phyloP scores from a whole-genome alignment of 2,888 invertebrate species.

The Chymomyza amoena region DNA sequence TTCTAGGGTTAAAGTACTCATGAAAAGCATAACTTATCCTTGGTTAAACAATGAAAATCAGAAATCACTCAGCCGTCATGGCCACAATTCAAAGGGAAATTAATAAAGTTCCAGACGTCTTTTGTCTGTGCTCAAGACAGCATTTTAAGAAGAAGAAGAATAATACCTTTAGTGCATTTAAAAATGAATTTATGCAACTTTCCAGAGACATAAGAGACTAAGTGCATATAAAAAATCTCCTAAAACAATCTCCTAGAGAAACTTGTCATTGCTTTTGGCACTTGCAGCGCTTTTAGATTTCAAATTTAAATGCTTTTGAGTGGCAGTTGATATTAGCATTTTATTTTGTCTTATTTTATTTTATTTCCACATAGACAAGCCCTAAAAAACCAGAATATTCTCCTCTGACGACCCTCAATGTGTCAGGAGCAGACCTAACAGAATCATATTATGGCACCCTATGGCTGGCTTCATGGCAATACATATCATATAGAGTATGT shows the following conservation, averaged over 20 bases:
- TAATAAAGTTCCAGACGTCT: neutral
- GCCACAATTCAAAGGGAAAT: neutral
- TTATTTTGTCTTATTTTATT: slow-evolving; percentile 13
- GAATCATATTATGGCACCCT: neutral
- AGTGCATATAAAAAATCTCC: neutral
- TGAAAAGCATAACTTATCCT: neutral
- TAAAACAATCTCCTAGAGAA: slow-evolving; percentile 19
- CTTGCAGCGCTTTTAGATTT: slow-evolving; percentile 53
- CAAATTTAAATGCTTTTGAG: slow-evolving; percentile 64
- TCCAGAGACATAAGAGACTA: neutral
- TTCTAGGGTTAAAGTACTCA: neutral
- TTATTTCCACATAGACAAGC: neutral
- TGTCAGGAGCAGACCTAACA: slow-evolving; percentile 54
- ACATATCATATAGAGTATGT: neutral
- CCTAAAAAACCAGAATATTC: neutral
- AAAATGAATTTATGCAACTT: neutral
- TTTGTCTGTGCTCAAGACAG: neutral
- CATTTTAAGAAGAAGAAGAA: neutral
- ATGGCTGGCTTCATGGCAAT: neutral
- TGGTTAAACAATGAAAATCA: neutral
- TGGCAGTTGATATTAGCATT: slow-evolving; percentile 69
- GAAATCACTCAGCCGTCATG: neutral
- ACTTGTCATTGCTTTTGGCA: slow-evolving; percentile 57
- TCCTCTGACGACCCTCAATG: slow-evolving; percentile 28
- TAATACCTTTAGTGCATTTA: neutral